Evolutionary conservation across 2,113 vertebrate species (phyloP).

Genomic region (Marmota flaviventris): DNA sequence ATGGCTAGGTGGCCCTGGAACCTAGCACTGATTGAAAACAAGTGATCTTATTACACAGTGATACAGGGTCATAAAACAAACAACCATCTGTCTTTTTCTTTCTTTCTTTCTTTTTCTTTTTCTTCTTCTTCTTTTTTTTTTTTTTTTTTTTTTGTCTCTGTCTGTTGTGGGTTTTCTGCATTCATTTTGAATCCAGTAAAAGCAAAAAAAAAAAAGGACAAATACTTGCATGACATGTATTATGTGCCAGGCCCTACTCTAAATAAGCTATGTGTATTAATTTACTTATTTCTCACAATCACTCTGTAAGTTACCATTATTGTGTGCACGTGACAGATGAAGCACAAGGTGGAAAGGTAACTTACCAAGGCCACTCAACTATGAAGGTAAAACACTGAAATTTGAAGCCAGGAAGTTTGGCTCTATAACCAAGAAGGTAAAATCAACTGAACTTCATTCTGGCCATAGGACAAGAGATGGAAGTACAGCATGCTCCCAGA

Average conservation of each 20-base stretch:
- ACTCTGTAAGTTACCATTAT: neutral
- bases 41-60: neutral
- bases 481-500: neutral
- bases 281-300: neutral
- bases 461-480: neutral
- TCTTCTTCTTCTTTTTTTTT: neutral
- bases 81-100: no score
- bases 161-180: neutral
- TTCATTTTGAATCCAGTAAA: constrained; percentile 9
- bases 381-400: neutral
- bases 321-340: neutral
- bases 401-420: neutral
- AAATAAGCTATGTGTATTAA: neutral
- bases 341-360: neutral
- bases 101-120: no score
- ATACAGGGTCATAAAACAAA: neutral
- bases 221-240: neutral
- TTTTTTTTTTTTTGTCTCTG: neutral
- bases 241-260: neutral
- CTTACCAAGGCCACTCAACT: neutral
- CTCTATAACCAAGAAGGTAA: neutral
- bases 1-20: neutral
- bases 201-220: neutral
- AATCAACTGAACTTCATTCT: neutral
- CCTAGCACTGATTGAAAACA: neutral